phyloP scores from a whole-genome alignment of 2,113 vertebrate species.

The Poeciliopsis retropinna region DNA sequence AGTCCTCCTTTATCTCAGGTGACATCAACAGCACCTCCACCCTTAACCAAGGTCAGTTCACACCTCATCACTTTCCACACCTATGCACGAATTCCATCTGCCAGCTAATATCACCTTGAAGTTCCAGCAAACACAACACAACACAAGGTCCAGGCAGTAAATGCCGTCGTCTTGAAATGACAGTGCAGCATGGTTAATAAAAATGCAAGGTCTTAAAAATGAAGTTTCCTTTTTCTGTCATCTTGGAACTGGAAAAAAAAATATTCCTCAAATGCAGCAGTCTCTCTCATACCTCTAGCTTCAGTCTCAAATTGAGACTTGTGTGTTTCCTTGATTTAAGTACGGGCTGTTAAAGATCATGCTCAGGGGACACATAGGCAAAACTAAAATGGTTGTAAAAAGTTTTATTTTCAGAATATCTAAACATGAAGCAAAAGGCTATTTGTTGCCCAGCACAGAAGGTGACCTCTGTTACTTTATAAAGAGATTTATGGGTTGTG shows the following conservation, averaged over 20 bases:
- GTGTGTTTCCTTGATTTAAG: constrained; percentile 55
- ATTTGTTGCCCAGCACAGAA: constrained; percentile 77
- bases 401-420: constrained; percentile 54
- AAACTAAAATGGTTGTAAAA: constrained; percentile 23
- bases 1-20: constrained; percentile 99
- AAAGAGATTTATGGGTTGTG: constrained; percentile 52
- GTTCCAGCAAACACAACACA: constrained; percentile 40
- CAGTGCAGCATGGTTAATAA: constrained; percentile 16
- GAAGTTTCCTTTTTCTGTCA: constrained; percentile 51
- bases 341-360: constrained; percentile 55
- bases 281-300: constrained; percentile 51
- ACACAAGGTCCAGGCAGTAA: constrained; percentile 43
- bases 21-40: constrained; percentile 99
- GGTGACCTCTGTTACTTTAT: constrained; percentile 79
- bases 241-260: constrained; percentile 63
- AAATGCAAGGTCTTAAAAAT: constrained; percentile 30
- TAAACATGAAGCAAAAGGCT: constrained; percentile 46
- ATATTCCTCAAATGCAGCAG: constrained; percentile 60
- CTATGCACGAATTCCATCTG: constrained; percentile 70
- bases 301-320: constrained; percentile 60
- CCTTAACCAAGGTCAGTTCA: constrained; percentile 99
- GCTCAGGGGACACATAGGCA: constrained; percentile 47
- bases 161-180: constrained; percentile 55
- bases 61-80: constrained; percentile 74
- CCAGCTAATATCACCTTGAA: constrained; percentile 53